A percentile compares a stretch with the other conserved stretches of the same genome.
These are phyloP conservation scores for Brachypterus glaber DNA, from an alignment of 2,888 invertebrate species.

Conservation along the genomic window DNA sequence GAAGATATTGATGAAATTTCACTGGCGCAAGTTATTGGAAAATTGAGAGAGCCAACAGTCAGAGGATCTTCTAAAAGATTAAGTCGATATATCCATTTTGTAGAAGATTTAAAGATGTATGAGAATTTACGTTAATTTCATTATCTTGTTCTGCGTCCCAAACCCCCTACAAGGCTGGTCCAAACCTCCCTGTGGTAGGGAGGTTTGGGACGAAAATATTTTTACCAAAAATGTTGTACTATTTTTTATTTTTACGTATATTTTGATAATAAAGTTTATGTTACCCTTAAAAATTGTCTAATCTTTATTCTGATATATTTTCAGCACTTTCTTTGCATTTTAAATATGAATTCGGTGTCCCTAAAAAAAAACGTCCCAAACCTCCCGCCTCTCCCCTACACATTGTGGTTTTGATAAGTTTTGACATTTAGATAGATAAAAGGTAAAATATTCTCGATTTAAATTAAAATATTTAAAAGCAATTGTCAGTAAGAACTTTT, in stretches of 20 bases:
- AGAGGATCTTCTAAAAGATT: background rate
- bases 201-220: constrained; percentile 20
- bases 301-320: background rate
- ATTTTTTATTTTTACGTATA: no score
- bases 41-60: background rate
- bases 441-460: no score
- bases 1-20: background rate
- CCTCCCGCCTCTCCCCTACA: constrained; percentile 21
- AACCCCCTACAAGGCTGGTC: background rate
- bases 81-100: background rate
- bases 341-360: background rate
- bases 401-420: no score
- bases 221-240: constrained; percentile 16
- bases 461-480: no score
- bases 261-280: background rate
- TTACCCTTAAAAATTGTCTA: background rate
- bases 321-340: background rate
- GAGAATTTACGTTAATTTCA: no score
- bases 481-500: no score
- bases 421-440: no score
- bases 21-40: background rate
- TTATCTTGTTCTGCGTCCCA: no score
- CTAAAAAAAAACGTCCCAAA: constrained; percentile 23
- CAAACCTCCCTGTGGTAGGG: background rate
- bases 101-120: background rate